A percentile compares a stretch with the other conserved stretches of the same genome.
These are phyloP conservation scores for Eilema sororculum DNA, from an alignment of 2,888 invertebrate species.

Conservation along the genomic window DNA sequence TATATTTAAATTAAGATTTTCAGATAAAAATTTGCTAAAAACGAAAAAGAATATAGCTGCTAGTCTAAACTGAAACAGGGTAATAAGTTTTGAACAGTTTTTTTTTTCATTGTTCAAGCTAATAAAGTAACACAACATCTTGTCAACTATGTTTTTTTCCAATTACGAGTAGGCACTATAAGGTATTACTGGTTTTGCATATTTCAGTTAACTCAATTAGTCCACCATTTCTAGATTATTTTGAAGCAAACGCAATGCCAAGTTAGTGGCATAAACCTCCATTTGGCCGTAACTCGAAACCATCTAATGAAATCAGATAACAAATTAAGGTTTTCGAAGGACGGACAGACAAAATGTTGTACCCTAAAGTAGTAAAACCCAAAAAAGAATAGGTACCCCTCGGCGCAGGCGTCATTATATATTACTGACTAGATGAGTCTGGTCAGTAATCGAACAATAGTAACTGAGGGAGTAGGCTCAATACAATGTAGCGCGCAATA, in stretches of 20 bases:
- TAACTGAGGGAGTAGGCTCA: too few species aligned
- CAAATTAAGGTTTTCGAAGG: not conserved
- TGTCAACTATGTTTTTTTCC: too few species aligned
- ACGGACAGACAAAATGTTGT: not conserved
- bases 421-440: too few species aligned
- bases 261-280: too few species aligned
- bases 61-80: not conserved
- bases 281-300: not conserved
- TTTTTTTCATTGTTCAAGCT: too few species aligned
- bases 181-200: not conserved
- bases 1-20: conserved; percentile 39
- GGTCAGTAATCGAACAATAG: too few species aligned
- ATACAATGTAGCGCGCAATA: too few species aligned
- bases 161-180: not conserved
- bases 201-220: not conserved
- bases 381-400: not conserved
- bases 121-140: too few species aligned
- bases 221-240: not conserved
- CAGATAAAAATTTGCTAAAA: conserved; percentile 18
- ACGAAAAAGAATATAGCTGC: not conserved
- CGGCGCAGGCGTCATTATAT: not conserved
- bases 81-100: not conserved
- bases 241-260: not conserved
- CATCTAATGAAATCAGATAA: not conserved
- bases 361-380: too few species aligned